Base-by-base conservation (phyloP, 1,140 invertebrate genomes). In the Atta cephalotes region DNA sequence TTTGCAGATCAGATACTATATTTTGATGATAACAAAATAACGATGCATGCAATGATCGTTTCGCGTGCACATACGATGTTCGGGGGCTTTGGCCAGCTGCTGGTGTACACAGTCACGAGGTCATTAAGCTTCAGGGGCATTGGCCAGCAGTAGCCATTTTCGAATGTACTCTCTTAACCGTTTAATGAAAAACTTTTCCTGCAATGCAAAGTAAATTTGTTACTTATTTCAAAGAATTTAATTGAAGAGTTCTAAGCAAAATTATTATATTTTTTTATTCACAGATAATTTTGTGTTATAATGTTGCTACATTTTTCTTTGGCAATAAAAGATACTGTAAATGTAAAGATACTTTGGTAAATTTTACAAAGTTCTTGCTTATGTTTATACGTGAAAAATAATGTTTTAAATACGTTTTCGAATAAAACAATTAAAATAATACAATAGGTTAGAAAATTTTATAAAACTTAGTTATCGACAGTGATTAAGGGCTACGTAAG, bases 121-220 rank as follows among this genome's bases (percentile, higher is more conserved):
- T 93, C 93, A 93, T 94, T 92, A 93, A 93, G 91, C 88, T 87
- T 88, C 91, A 86, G 77, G 90, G 88, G 90, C 86, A 90, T 86
- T 88, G 90, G 62, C 85, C 90, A 77, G 65, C 62, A 58, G 84
- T 80, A 90, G 53, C 80, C 68, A 81, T 87, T 88, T 70, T 87
- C 87, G 80, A 84, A 77, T 88, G 85, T 62, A 81, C 85, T 58
- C n/a, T 58, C 28, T 72, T 84, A 84, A 84, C 58, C 28, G 70
- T 71, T 65, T 66, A 60, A 70, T 49, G n/a, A 71, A 70, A 70
- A 25, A 65, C 12, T 62, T 78, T 70, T 58, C 56, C 14, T 3
- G 18, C 6, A 35, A 28, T 10, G 58, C 45, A 18, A 82, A 82
- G 31, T 45, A 31, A 58, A 25, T 31, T 58, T 62, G 25, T 39